Base-by-base conservation (phyloP, 2,113 vertebrate species). In the Rhinoptilus africanus region DNA sequence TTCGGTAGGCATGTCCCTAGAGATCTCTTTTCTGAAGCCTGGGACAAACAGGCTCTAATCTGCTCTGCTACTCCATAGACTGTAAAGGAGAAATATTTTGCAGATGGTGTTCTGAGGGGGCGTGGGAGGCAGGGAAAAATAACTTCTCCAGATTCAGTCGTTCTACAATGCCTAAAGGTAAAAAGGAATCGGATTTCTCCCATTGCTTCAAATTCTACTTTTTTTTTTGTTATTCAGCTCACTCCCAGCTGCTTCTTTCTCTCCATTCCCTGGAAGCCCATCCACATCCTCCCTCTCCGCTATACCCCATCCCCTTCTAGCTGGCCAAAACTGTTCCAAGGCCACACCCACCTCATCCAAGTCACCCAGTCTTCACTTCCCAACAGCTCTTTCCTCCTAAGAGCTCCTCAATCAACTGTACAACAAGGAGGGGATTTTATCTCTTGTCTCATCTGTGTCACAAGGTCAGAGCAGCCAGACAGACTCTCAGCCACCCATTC, bases 71-170 rank as follows among this genome's bases (percentile, higher is more conserved):
- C 67, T 77, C 63, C 45, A 72, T 4, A 73, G 71, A 34, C 75
- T 90, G 54, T 39, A 79, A 85, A 85, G 79, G 62, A 94, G 88
- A 89, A 96, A 45, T 67, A 66, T 35, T 85, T 69, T 96, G 90
- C 93, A 97, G 96, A 76, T 93, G 82, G 72, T 67, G 75, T 34
- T 90, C 90, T 77, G 43, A 82, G 75, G 54, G 67, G 30, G 12
- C 59, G 67, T 76, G 83, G 86, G 87, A 94, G 66, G 73, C 60
- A 88, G 30, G 28, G 85, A 57, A 95, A 92, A 85, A 45, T 11
- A 80, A 77, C 50, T 89, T 85, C 57, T 88, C 92, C 53, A 79
- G 21, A 41, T 67, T 89, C 62, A 62, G 57, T 51, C 78, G 68
- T 92, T 37, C 88, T 54, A 28, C 47, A 53, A 13, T 20, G 20